Conservation (phyloP, 2,113 vertebrate genomes). For the Nerophis lumbriciformis region DNA sequence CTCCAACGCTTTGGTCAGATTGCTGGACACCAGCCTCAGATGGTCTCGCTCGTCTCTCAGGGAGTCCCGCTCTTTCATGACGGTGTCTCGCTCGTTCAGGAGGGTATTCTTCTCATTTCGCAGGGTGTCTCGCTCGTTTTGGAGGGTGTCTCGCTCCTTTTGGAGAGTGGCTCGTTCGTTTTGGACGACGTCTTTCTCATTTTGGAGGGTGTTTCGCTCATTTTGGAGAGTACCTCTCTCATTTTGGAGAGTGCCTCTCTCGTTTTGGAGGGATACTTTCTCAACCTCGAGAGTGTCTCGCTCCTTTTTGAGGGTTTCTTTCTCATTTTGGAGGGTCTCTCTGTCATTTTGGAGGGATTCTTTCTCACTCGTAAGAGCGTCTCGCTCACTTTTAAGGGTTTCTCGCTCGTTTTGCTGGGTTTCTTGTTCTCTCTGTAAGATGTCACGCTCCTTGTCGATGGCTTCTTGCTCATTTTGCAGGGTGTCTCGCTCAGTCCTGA, state of each 20-base stretch:
- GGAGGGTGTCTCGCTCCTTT: conserved; percentile 5
- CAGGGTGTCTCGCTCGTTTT: background rate
- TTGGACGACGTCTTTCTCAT: background rate
- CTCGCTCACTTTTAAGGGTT: background rate
- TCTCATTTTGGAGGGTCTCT: background rate
- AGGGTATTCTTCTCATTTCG: background rate
- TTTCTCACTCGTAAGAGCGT: background rate
- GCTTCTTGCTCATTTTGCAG: background rate
- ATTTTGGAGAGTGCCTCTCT: background rate
- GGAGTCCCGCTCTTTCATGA: background rate
- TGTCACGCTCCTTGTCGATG: background rate
- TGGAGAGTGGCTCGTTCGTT: background rate
- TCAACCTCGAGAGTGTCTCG: background rate
- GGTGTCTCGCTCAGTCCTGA: background rate
- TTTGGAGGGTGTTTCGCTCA: background rate
- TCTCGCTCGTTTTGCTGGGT: background rate
- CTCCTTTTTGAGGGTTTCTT: background rate
- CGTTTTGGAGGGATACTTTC: background rate
- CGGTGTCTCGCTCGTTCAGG: background rate
- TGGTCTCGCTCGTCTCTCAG: conserved; percentile 22
- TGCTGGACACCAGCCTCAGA: conserved; percentile 2
- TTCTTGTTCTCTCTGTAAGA: background rate
- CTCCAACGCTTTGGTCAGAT: conserved; percentile 15
- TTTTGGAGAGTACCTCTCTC: background rate
- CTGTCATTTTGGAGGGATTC: background rate